phyloP scores from a whole-genome alignment of 2,888 invertebrate genomes.

The Brenthis hecate region DNA sequence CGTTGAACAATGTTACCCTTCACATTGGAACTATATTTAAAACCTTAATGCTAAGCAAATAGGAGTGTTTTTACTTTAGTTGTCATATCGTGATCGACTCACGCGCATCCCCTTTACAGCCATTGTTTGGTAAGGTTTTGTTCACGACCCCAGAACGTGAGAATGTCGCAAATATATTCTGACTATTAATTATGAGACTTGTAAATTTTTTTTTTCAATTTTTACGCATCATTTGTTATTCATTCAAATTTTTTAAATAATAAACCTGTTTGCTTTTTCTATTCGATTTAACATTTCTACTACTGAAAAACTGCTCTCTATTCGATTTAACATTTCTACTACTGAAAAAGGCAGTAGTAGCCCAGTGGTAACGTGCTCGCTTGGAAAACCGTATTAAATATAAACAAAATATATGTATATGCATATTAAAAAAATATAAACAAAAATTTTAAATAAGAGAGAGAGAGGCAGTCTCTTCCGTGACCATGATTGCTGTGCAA shows the following conservation, averaged over 20 bases:
- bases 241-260: not conserved
- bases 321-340: no score
- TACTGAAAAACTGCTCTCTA: no score
- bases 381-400: no score
- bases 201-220: conserved; percentile 1
- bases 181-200: conserved; percentile 9
- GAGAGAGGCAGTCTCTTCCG: no score
- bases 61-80: not conserved
- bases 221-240: conserved; percentile 21
- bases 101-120: conserved; percentile 33
- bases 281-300: no score
- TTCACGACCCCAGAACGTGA: conserved; percentile 25
- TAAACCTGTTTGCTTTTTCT: no score
- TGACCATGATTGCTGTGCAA: no score
- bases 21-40: not conserved
- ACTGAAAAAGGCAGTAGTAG: no score
- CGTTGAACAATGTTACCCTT: not conserved
- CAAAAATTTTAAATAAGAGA: no score
- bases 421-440: no score
- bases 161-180: conserved; percentile 29
- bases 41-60: not conserved
- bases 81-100: conserved; percentile 1
- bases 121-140: conserved; percentile 17
- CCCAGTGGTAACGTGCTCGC: no score
- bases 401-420: no score